Evolutionary conservation across 2,113 vertebrate species (phyloP), one percentile per base, ranked within the genome.

Genomic region (Oncorhynchus mykiss): DNA sequence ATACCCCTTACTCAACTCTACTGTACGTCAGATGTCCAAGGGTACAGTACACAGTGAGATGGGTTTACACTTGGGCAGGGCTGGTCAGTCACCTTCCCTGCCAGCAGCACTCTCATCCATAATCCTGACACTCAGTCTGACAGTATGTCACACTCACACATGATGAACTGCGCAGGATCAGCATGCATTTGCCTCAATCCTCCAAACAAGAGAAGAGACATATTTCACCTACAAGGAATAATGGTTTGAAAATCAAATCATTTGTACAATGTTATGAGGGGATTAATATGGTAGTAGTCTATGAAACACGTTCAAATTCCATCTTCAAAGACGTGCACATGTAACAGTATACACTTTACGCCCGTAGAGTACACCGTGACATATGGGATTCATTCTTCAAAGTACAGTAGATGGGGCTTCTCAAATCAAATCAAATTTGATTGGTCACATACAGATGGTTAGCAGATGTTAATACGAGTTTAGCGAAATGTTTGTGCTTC

Each of bases 101-200:
- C 31, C 59, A 66, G 72, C 34, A 12, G 39, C 7, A 22, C 31
- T 25, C 34, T 48, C 60, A 74, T 74, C 72, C 72, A 66, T 74
- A 74, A 74, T 66, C 72, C 72, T 25, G 62, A 65, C 60, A 25
- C 27, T 57, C 65, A 31, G 31, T 18, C 9, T 27, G 34, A 48
- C 60, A 65, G 31, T 24, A 39, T 49, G 72, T 74, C 72, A 65
- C n/a, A 62, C 72, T 66, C 60, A 48, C 62, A 14, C 60, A 66
- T 66, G 72, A 74, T 74, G 22, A 48, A 74, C 31, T 25, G 39
- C 11, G 5, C 9, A 29, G 60, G 72, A 65, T 45, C 72, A 73
- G 72, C 34, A 73, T 65, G 72, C 72, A 20, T 45, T 65, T 74
- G 62, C 34, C 62, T 25, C 31, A 27, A 20, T 6, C 72, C 72